These are phyloP conservation scores for Phylloscopus whistleri DNA, from an alignment of 2,113 vertebrate species.

Conservation along the genomic window DNA sequence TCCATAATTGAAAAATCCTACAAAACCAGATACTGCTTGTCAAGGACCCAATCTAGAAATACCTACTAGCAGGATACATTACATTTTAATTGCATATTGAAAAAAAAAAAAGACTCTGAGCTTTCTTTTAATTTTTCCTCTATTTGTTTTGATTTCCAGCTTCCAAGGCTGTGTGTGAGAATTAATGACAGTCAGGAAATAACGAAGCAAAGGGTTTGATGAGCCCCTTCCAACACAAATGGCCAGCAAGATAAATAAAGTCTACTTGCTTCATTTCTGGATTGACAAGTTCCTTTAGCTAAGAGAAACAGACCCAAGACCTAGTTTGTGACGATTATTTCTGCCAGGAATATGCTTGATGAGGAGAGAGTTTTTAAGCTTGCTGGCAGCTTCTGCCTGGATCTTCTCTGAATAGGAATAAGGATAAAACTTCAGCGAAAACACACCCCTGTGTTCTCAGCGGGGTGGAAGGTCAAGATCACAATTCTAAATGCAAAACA, in stretches of 20 bases:
- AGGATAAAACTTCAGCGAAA: neutral
- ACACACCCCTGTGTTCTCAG: neutral
- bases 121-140: neutral
- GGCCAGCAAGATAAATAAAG: neutral
- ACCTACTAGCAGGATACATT: neutral
- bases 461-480: neutral
- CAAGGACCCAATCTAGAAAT: neutral
- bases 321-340: neutral
- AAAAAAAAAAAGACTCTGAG: neutral
- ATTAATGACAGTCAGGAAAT: neutral
- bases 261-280: conserved; percentile 2
- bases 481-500: accelerated
- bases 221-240: neutral
- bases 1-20: neutral
- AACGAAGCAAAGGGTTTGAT: neutral
- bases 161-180: neutral
- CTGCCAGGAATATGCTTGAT: neutral
- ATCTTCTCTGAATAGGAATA: neutral
- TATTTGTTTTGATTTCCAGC: neutral
- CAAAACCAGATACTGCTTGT: neutral
- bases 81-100: neutral
- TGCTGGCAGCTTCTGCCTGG: neutral
- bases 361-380: neutral
- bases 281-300: conserved; percentile 1
- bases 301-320: conserved; percentile 28